phyloP scores from a whole-genome alignment of 2,113 vertebrate species.

The Sylvietta virens region DNA sequence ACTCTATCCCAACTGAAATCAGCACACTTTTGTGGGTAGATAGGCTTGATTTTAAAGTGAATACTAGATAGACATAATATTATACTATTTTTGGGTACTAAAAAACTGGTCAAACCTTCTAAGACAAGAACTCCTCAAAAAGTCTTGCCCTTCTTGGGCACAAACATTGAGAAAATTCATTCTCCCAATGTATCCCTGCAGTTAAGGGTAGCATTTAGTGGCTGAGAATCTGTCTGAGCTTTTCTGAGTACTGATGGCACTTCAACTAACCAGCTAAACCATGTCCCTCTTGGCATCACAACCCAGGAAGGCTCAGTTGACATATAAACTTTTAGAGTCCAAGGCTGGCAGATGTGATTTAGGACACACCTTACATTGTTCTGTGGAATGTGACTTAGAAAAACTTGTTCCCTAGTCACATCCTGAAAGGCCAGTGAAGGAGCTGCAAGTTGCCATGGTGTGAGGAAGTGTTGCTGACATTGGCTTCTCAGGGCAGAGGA shows the following conservation, averaged over 20 bases:
- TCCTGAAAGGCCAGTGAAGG: neutral
- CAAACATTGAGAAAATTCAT: neutral
- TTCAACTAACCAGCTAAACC: neutral
- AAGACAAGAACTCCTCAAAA: neutral
- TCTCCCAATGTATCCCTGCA: fast-evolving
- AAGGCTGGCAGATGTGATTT: neutral
- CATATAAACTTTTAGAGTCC: neutral
- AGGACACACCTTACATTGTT: neutral
- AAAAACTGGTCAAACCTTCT: neutral
- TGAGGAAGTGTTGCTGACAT: neutral
- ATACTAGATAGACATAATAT: neutral
- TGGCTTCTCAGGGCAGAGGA: neutral
- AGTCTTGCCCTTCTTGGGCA: neutral
- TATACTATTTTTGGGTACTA: neutral
- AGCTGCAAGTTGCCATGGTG: neutral
- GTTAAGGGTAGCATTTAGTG: neutral
- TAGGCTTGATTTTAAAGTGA: neutral
- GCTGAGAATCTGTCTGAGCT: neutral
- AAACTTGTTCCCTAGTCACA: neutral
- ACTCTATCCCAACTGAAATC: neutral
- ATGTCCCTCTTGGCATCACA: neutral
- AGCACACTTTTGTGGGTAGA: neutral
- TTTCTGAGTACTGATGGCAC: neutral
- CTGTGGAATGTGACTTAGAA: neutral
- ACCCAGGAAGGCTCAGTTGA: neutral